Percentiles rank a stretch among this genome's conserved stretches.
These are phyloP conservation scores for Eupeodes latifasciatus DNA, from an alignment of 2,888 invertebrate genomes.

Conservation along the genomic window DNA sequence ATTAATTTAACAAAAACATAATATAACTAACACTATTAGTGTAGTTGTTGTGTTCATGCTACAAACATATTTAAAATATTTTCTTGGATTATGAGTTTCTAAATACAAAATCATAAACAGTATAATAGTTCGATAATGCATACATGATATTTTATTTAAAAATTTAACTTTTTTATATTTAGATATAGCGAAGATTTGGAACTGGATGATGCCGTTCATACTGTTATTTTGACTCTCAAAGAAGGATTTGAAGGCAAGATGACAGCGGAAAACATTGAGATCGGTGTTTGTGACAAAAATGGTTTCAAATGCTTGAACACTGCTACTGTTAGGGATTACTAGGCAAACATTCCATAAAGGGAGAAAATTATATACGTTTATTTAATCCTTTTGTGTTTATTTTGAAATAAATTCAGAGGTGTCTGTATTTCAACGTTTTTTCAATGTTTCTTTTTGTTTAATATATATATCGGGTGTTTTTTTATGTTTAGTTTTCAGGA, in stretches of 20 bases:
- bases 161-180: slow-evolving; percentile 62
- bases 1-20: too few relatives aligned
- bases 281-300: slow-evolving; percentile 95
- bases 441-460: not conserved
- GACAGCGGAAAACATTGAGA: slow-evolving; percentile 99
- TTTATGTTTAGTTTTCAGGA: too few relatives aligned
- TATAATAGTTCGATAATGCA: too few relatives aligned
- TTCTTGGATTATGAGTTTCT: too few relatives aligned
- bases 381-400: not conserved
- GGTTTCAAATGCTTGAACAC: slow-evolving; percentile 97
- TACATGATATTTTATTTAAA: too few relatives aligned
- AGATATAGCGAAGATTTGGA: slow-evolving; percentile 98
- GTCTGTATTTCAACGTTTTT: not conserved
- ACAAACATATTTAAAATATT: too few relatives aligned
- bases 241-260: slow-evolving; percentile 99
- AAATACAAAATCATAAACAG: too few relatives aligned
- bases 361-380: not conserved
- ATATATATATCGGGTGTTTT: too few relatives aligned
- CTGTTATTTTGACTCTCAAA: slow-evolving; percentile 98
- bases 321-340: slow-evolving; percentile 97
- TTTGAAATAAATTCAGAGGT: slow-evolving; percentile 1
- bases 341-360: slow-evolving; percentile 86
- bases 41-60: too few relatives aligned
- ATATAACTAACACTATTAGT: too few relatives aligned
- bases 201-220: slow-evolving; percentile 99